phyloP scores from a whole-genome alignment of 1,140 invertebrate genomes.

The Eriosoma lanigerum region DNA sequence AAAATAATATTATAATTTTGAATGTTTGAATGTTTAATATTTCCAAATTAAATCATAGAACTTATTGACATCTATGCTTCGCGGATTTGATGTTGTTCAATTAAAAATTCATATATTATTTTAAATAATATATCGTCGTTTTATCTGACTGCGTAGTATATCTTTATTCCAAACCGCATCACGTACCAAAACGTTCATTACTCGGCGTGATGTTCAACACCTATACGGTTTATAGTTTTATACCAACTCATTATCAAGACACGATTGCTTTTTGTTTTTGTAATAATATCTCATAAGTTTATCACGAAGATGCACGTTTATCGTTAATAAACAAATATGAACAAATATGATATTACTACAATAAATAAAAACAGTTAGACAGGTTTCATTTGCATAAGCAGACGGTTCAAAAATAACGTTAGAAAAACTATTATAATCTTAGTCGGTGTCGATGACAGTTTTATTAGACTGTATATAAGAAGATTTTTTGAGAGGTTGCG shows the following conservation, averaged over 20 bases:
- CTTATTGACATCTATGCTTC: no score
- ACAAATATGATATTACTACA: background rate
- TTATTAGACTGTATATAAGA: background rate
- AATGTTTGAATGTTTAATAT: no score
- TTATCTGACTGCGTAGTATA: background rate
- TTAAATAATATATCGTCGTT: background rate
- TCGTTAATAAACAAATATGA: background rate
- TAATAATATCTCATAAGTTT: background rate
- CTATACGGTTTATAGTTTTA: background rate
- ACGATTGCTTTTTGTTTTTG: slow-evolving; percentile 1
- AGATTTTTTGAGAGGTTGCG: background rate
- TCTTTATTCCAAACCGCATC: background rate
- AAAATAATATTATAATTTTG: no score
- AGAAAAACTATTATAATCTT: background rate
- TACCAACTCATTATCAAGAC: slow-evolving; percentile 23
- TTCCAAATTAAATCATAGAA: no score
- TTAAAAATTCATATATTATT: no score
- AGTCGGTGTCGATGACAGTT: background rate
- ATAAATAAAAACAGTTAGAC: slow-evolving; percentile 4
- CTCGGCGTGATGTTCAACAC: no score
- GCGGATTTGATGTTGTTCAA: no score
- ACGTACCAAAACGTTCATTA: slow-evolving; percentile 20
- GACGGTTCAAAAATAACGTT: background rate
- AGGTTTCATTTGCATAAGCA: slow-evolving; percentile 3
- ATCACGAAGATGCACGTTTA: background rate